Percentiles rank a stretch among this genome's conserved stretches.
Conservation (phyloP, 2,113 vertebrate genomes). For the Rostratula benghalensis region DNA sequence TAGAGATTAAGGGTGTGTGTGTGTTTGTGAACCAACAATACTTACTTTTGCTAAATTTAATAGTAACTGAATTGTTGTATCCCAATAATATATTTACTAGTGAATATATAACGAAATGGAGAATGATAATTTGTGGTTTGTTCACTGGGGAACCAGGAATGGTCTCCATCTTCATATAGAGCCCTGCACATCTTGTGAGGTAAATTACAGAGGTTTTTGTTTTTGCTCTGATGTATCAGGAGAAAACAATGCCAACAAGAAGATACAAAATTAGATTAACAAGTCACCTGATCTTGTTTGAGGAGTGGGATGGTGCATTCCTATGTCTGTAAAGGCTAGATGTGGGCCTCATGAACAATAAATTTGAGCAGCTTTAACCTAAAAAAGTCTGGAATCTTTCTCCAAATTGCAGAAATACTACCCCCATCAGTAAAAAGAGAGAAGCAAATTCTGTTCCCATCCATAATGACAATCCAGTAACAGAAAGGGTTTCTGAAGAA, state of each 20-base stretch:
- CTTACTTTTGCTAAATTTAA: background rate
- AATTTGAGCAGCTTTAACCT: background rate
- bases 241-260: background rate
- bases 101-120: background rate
- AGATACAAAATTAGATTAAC: background rate
- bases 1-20: accelerated
- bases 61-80: background rate
- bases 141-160: background rate
- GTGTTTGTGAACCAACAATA: background rate
- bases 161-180: background rate
- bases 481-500: background rate
- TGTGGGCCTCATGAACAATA: accelerated
- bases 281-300: background rate
- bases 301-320: background rate
- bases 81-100: background rate
- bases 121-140: background rate
- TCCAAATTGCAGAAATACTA: background rate
- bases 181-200: background rate
- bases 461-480: background rate
- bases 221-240: background rate
- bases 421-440: background rate
- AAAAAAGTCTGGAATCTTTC: background rate
- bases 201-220: background rate
- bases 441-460: background rate
- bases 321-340: background rate